Evolutionary conservation across 1,140 invertebrate species (phyloP), one percentile per base, ranked within the genome.

Genomic region (Papilio aristodemus): DNA sequence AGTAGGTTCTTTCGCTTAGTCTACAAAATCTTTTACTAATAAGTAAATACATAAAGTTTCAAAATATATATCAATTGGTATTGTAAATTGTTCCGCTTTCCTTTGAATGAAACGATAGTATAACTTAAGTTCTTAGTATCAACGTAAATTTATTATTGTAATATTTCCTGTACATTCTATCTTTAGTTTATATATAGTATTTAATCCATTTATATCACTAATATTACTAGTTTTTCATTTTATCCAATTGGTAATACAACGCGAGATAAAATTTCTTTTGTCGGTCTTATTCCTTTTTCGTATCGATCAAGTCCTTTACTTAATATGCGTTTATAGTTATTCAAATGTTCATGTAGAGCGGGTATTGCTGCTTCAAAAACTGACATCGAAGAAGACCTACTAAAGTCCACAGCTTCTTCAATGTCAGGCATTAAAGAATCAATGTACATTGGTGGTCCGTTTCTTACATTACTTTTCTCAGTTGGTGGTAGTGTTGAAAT

Each of bases 261-360:
- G 8, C 17, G 7, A 1, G 19, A 54, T 22, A 5, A 3, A 22
- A 22, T 25, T 22, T 54, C 46, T 54, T 54, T 25, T 2, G 19
- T 5, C 22, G 11, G 10, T 13, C 19, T 54, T 22, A 22, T 54
- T 22, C 10, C 19, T 25, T 54, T 54, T 25, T 19, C 22, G 9
- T 17, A 22, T 54, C 46, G 17, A 4, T 54, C 19, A 13, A 11
- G 11, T 13, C 17, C 22, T 22, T 17, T 54, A 54, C 19, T 54
- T 54, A 54, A 25, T 54, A 54, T 54, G 19, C 46, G 46, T 54
- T 17, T 19, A 25, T 54, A 54, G 17, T 54, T 54, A 10, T 54
- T 54, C 46, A 11, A 11, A 54, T 54, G 46, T 54, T 25, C 9
- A 54, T 54, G 46, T 22, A 10, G 17, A 22, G 22, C 10, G 9